Percentiles rank a stretch among this genome's conserved stretches.
Evolutionary conservation across 1,140 invertebrate species (phyloP).

Genomic region (Drosophila navojoa): DNA sequence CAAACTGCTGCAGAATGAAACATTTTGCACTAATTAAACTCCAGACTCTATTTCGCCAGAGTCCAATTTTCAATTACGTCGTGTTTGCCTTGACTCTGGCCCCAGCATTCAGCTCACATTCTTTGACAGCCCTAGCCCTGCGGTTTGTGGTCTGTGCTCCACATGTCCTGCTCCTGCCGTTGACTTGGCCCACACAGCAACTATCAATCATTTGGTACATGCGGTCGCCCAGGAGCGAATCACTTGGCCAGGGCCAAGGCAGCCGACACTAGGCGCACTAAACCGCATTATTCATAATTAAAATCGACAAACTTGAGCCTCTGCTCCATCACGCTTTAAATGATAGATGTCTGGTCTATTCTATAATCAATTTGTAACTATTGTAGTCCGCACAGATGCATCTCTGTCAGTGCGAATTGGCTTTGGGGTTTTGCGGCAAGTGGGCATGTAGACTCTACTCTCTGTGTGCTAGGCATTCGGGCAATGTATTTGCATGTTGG

Average conservation of each 20-base stretch:
- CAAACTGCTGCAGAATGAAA: conserved; percentile 16
- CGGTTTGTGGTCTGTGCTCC: conserved; percentile 22
- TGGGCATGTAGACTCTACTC: conserved; percentile 3
- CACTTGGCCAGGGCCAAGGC: neutral
- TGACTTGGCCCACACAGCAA: conserved; percentile 30
- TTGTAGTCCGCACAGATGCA: neutral
- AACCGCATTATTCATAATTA: conserved; percentile 74
- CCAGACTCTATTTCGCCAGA: conserved; percentile 4
- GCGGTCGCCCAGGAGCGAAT: conserved; percentile 32
- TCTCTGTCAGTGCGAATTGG: conserved; percentile 46
- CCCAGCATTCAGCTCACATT: neutral
- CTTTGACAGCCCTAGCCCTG: conserved; percentile 4
- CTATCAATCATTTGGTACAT: conserved; percentile 70
- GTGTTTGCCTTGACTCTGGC: neutral
- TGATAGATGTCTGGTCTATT: conserved; percentile 32
- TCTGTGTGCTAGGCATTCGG: conserved; percentile 5
- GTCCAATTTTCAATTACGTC: conserved; percentile 12
- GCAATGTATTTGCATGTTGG: conserved; percentile 43
- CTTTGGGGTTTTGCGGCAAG: conserved; percentile 51
- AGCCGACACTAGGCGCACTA: conserved; percentile 1
- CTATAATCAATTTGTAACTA: conserved; percentile 75
- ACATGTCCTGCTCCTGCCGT: conserved; percentile 33
- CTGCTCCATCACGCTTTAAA: conserved; percentile 11
- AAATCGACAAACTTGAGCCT: conserved; percentile 64
- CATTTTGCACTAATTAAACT: conserved; percentile 52